Conservation (phyloP, 2,797 vertebrate species). For the Pampus argenteus region DNA sequence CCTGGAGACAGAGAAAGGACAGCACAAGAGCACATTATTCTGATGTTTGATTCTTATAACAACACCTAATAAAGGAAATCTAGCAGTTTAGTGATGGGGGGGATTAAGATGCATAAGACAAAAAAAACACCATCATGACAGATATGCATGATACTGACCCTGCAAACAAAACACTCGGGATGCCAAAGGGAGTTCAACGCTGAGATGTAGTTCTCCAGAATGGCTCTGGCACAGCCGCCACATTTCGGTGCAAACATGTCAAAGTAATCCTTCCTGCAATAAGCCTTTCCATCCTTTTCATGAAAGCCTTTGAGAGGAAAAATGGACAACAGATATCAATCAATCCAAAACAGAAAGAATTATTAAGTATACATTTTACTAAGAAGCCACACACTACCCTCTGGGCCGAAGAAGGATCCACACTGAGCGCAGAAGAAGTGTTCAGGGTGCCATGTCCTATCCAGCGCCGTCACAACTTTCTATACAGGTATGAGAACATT, state of each 20-base stretch:
- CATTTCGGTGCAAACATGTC: slow-evolving; percentile 99
- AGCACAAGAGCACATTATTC: neutral
- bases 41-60: neutral
- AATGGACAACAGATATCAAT: neutral
- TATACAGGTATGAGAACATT: slow-evolving; percentile 67
- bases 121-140: neutral
- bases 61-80: neutral
- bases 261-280: slow-evolving; percentile 98
- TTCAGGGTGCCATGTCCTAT: slow-evolving; percentile 99
- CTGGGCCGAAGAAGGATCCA: slow-evolving; percentile 97
- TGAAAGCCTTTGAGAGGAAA: slow-evolving; percentile 89
- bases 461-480: slow-evolving; percentile 99
- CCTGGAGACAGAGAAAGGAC: slow-evolving; percentile 78
- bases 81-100: neutral
- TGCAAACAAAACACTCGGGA: slow-evolving; percentile 98
- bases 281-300: slow-evolving; percentile 98
- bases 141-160: slow-evolving; percentile 84
- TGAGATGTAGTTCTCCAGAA: slow-evolving; percentile 99
- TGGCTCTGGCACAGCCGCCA: slow-evolving; percentile 95
- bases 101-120: neutral
- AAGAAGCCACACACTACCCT: slow-evolving; percentile 75
- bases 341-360: neutral
- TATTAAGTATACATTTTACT: neutral
- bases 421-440: slow-evolving; percentile 99
- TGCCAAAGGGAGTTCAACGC: slow-evolving; percentile 98